Evolutionary conservation across 2,888 invertebrate species (phyloP).

Genomic region (Meiosimyza platycephala): DNA sequence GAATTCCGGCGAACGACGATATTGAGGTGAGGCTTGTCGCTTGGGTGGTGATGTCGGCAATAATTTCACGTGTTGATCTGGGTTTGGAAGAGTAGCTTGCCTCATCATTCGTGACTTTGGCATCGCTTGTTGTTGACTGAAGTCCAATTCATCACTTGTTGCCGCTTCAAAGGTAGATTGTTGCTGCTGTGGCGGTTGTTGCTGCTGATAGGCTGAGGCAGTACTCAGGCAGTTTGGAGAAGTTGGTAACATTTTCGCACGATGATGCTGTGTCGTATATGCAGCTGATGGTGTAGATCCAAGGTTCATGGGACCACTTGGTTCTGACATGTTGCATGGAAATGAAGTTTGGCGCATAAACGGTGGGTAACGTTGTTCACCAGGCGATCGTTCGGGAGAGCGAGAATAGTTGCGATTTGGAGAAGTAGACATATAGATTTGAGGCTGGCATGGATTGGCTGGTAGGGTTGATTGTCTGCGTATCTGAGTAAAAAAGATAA

Average conservation of each 20-base stretch:
- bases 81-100: slow-evolving; percentile 65
- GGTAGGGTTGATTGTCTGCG: slow-evolving; percentile 66
- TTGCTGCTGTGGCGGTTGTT: slow-evolving; percentile 38
- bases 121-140: slow-evolving; percentile 40
- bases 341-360: slow-evolving; percentile 66
- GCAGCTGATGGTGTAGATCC: background rate
- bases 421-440: slow-evolving; percentile 65
- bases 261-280: slow-evolving; percentile 46
- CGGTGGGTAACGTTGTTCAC: slow-evolving; percentile 63
- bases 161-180: slow-evolving; percentile 25
- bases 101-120: slow-evolving; percentile 60
- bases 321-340: slow-evolving; percentile 56
- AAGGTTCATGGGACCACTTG: slow-evolving; percentile 40
- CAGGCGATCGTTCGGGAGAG: slow-evolving; percentile 64
- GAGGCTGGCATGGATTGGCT: slow-evolving; percentile 60
- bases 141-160: slow-evolving; percentile 28
- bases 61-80: slow-evolving; percentile 65
- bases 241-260: slow-evolving; percentile 60
- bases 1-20: slow-evolving; percentile 65
- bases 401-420: slow-evolving; percentile 64
- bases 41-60: slow-evolving; percentile 66
- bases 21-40: slow-evolving; percentile 64
- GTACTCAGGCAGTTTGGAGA: slow-evolving; percentile 55
- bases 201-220: slow-evolving; percentile 39
- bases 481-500: slow-evolving; percentile 49